A percentile compares a stretch with the other conserved stretches of the same genome.
Evolutionary conservation across 2,113 vertebrate species (phyloP).

Genomic region (Terrapene triunguis): DNA sequence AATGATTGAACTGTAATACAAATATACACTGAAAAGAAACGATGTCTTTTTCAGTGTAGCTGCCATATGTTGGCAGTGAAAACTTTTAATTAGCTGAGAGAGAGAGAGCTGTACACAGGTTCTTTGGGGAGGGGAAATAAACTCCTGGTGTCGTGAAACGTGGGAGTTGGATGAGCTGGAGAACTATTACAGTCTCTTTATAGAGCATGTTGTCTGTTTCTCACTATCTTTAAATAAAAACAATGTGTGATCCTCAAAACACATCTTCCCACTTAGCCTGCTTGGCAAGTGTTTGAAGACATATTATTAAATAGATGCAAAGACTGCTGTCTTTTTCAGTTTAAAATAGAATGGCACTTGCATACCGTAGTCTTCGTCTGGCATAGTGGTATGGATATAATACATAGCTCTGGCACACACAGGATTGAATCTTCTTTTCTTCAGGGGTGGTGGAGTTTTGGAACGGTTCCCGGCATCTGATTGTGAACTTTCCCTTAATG

Average conservation of each 20-base stretch:
- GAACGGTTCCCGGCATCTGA: not conserved
- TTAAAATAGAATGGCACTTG: not conserved
- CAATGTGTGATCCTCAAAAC: conserved; percentile 23
- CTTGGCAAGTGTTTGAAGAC: conserved; percentile 47
- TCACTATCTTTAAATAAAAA: conserved; percentile 13
- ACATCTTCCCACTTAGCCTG: not conserved
- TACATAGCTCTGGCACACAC: not conserved
- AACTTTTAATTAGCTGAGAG: conserved; percentile 3
- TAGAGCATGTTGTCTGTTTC: not conserved
- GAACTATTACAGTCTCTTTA: not conserved
- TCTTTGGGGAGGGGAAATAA: not conserved
- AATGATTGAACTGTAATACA: conserved; percentile 1
- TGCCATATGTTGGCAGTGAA: not conserved
- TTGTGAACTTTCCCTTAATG: not conserved
- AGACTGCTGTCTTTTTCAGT: conserved; percentile 4
- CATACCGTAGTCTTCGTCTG: accelerated
- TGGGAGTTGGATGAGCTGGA: not conserved
- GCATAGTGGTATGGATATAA: accelerated
- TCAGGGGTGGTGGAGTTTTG: not conserved
- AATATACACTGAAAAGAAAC: conserved; percentile 20
- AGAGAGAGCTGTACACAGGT: not conserved
- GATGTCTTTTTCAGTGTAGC: conserved; percentile 18
- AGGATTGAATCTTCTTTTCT: not conserved
- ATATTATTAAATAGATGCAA: conserved; percentile 61
- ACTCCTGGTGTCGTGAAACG: accelerated